Percentiles rank a stretch among this genome's conserved stretches.
Conservation (phyloP, 2,888 invertebrate genomes). For the Lomographa bimaculata region DNA sequence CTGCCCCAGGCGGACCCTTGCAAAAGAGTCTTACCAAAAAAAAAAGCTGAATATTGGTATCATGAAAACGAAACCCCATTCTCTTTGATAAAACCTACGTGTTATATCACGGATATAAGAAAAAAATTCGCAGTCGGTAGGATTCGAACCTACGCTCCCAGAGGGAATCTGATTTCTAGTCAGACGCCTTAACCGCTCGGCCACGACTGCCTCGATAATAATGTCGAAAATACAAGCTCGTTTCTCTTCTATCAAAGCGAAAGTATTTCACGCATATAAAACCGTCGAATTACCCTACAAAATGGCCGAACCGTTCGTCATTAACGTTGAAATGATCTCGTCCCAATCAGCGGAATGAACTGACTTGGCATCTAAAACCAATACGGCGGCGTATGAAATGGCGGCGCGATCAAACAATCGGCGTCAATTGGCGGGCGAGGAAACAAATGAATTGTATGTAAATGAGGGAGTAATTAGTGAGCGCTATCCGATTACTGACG, state of each 20-base stretch:
- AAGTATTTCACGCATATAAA: conserved; percentile 5
- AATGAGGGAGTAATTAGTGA: conserved; percentile 35
- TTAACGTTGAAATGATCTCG: conserved; percentile 13
- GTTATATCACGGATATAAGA: not conserved
- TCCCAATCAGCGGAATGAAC: conserved; percentile 22
- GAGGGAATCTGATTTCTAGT: conserved; percentile 95
- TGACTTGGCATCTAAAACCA: conserved; percentile 25
- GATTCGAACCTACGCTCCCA: conserved; percentile 95
- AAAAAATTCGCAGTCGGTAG: conserved; percentile 88
- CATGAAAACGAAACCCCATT: too few relatives aligned
- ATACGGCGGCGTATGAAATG: conserved; percentile 17
- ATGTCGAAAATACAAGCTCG: not conserved
- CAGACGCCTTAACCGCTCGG: conserved; percentile 95
- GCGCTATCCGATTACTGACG: conserved; percentile 28
- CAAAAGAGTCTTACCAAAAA: too few relatives aligned
- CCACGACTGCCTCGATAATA: conserved; percentile 85
- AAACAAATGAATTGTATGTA: conserved; percentile 36
- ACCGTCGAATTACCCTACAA: conserved; percentile 10
- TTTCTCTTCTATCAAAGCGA: conserved; percentile 1
- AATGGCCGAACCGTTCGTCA: conserved; percentile 1
- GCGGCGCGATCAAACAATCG: conserved; percentile 27
- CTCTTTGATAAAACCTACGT: too few relatives aligned
- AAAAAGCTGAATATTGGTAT: too few relatives aligned
- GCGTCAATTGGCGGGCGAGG: conserved; percentile 14
- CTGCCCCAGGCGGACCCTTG: too few relatives aligned